A percentile compares a stretch with the other conserved stretches of the same genome.
Evolutionary conservation across 2,888 invertebrate species (phyloP).

Genomic region (Lamellibrachia satsuma): DNA sequence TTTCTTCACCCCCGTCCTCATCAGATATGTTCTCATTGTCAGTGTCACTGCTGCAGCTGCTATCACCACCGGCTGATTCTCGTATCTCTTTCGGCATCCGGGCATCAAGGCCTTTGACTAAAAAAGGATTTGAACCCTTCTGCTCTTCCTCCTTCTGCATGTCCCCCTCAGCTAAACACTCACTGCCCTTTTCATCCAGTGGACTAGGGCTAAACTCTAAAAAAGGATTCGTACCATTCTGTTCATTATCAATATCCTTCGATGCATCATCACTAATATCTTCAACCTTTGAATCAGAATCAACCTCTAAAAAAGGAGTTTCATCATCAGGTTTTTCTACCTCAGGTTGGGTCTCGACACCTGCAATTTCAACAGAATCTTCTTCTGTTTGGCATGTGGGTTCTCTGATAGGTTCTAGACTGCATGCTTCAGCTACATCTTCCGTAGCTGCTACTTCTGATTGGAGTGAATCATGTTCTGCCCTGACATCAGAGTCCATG

Average conservation of each 20-base stretch:
- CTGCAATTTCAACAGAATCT: not conserved
- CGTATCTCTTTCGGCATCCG: constrained; percentile 30
- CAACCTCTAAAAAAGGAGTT: not conserved
- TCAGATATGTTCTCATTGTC: constrained; percentile 13
- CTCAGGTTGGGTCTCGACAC: constrained; percentile 21
- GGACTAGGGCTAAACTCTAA: constrained; percentile 18
- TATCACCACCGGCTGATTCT: constrained; percentile 19
- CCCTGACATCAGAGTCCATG: not conserved
- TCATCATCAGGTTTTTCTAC: not conserved
- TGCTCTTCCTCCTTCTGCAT: constrained; percentile 13
- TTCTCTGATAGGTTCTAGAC: not conserved
- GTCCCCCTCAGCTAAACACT: not conserved
- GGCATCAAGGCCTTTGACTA: constrained; percentile 33
- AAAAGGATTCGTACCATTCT: constrained; percentile 8
- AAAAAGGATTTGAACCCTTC: constrained; percentile 30
- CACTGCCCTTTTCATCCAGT: not conserved
- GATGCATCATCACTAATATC: not conserved
- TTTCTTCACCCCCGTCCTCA: not conserved
- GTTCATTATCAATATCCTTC: not conserved
- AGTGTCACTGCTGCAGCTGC: constrained; percentile 2
- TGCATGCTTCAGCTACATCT: too few relatives aligned
- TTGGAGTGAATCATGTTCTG: not conserved
- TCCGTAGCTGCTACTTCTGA: not conserved
- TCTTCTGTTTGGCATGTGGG: not conserved
- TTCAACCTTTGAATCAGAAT: not conserved